Evolutionary conservation across 2,113 vertebrate genomes (phyloP).

Genomic region (Nymphicus hollandicus): DNA sequence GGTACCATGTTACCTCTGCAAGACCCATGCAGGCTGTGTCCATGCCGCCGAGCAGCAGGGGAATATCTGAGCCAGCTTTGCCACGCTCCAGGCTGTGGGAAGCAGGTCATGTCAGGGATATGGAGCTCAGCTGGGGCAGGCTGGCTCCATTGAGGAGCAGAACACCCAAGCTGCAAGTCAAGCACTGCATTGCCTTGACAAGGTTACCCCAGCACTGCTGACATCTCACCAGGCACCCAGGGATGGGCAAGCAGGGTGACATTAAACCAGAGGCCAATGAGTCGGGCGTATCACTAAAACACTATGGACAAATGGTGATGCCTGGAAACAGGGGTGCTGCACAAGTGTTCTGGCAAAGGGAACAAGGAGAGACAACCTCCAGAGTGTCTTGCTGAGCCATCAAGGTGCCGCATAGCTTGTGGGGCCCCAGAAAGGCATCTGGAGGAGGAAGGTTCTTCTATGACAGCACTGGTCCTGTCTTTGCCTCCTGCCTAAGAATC

Average conservation of each 20-base stretch:
- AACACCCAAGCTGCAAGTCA: background rate
- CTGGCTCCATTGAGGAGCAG: background rate
- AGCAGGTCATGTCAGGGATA: background rate
- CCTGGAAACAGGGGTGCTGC: background rate
- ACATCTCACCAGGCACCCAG: background rate
- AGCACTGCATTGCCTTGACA: background rate
- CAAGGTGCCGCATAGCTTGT: background rate
- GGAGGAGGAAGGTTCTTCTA: background rate
- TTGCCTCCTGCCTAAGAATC: background rate
- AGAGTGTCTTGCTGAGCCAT: background rate
- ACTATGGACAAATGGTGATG: accelerated
- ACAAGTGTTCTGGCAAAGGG: background rate
- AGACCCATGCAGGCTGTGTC: background rate
- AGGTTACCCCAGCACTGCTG: background rate
- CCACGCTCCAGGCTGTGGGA: background rate
- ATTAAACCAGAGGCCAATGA: background rate
- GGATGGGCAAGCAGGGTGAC: accelerated
- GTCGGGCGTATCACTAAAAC: background rate
- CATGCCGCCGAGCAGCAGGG: background rate
- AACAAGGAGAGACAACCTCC: background rate
- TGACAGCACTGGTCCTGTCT: background rate
- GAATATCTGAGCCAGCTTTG: background rate
- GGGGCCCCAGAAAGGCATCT: background rate
- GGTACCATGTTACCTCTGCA: background rate
- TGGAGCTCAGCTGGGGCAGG: background rate